These are phyloP conservation scores for Actenoides hombroni DNA, from an alignment of 2,113 vertebrate species.

Conservation along the genomic window DNA sequence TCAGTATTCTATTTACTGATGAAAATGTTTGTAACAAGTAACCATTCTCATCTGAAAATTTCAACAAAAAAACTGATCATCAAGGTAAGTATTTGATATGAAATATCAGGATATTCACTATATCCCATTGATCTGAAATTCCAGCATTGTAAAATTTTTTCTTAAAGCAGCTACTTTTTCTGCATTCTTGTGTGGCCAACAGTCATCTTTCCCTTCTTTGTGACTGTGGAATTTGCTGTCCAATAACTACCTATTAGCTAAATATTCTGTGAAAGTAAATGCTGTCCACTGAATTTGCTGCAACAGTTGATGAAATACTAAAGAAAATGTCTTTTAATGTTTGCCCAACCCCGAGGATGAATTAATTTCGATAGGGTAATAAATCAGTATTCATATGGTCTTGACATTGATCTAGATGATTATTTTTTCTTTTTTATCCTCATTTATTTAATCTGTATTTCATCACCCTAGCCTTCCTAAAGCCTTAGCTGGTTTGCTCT, in stretches of 20 bases:
- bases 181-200: background rate
- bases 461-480: background rate
- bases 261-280: background rate
- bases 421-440: background rate
- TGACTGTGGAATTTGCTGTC: background rate
- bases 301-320: background rate
- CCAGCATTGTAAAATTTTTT: background rate
- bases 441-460: background rate
- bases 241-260: background rate
- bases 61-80: conserved; percentile 85
- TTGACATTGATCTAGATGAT: background rate
- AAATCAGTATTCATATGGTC: background rate
- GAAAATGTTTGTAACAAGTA: conserved; percentile 91
- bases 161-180: background rate
- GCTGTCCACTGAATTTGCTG: background rate
- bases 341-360: background rate
- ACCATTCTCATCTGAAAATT: conserved; percentile 78
- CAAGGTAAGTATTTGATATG: conserved; percentile 78
- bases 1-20: conserved; percentile 91
- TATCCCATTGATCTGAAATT: background rate
- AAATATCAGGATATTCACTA: background rate
- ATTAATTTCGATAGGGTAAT: background rate
- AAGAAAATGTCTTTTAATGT: background rate
- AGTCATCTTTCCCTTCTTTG: background rate
- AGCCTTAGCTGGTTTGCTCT: background rate